These are phyloP conservation scores for Apteryx owenii DNA, from an alignment of 2,113 vertebrate species.

Conservation along the genomic window DNA sequence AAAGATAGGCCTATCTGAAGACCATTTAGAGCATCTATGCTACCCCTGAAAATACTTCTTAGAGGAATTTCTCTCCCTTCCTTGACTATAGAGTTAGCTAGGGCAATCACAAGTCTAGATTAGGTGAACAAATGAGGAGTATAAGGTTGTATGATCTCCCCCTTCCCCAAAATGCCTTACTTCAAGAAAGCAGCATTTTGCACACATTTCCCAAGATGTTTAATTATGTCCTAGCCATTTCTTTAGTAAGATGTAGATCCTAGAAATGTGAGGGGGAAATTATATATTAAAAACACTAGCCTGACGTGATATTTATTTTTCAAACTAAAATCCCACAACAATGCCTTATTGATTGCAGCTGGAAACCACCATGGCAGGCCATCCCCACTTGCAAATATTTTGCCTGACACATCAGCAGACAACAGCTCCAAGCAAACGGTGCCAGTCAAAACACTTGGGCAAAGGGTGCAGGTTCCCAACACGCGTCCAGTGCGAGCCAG, in stretches of 20 bases:
- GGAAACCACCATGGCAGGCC: neutral
- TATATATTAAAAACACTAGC: neutral
- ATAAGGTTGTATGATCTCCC: neutral
- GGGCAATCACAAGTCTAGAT: neutral
- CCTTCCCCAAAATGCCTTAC: neutral
- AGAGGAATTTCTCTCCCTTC: neutral
- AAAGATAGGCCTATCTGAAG: constrained; percentile 33
- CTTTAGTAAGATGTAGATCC: neutral
- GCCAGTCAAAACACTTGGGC: neutral
- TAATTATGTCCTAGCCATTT: rapidly evolving
- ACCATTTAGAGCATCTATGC: constrained; percentile 51
- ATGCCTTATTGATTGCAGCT: neutral
- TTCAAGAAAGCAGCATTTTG: neutral
- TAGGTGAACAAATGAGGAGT: neutral
- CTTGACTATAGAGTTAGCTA: neutral
- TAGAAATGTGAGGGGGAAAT: neutral
- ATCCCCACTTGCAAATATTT: neutral
- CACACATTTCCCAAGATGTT: neutral
- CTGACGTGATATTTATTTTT: neutral
- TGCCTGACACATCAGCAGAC: neutral
- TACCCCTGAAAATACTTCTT: neutral
- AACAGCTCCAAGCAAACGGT: neutral
- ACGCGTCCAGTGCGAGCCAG: rapidly evolving
- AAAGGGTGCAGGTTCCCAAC: neutral
- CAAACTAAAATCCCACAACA: neutral